Evolutionary conservation across 1,140 invertebrate species (phyloP), one percentile per base, ranked within the genome.

Genomic region (Tyrophagus putrescentiae): DNA sequence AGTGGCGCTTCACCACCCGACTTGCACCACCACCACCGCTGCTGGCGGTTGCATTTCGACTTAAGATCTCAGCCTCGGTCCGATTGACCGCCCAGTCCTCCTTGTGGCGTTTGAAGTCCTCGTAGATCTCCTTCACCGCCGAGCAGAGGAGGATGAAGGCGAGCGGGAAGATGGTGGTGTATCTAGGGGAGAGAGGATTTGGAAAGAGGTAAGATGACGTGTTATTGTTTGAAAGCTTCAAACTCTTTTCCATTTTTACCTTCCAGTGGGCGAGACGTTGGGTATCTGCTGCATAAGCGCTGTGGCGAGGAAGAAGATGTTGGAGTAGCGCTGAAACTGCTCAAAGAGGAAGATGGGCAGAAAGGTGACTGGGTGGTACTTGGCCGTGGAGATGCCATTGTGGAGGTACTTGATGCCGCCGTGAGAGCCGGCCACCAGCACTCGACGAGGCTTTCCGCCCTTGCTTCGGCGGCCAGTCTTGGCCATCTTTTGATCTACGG

Each of bases 261-360:
- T 78, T 63, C 92, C 92, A 34, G 92, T 97, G 23, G 92, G 92
- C 50, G 89, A 94, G 56, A 96, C 91, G 76, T 92, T 90, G 21
- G 91, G 91, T 70, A 97, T 95, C 85, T 96, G 92, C 82, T 96
- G 69, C 31, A 77, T 70, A 31, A 65, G 45, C 32, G 88, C 91
- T 70, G 96, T 95, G 72, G 91, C 82, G 60, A 96, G 78, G 78
- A 97, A 97, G 79, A 96, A 97, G 68, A 91, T 87, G 75, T 97
- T 97, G 45, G 88, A 90, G 76, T 95, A 96, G 63, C 88, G 79
- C 64, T 90, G 80, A 75, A 97, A 96, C 74, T 96, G 92, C 76
- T 96, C 92, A 71, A 93, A 92, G 57, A 97, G 79, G 75, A 96
- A 96, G 70, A 87, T 81, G 31, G 91, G 91, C 68, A 96, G 72